Percentiles rank a stretch among this genome's conserved stretches.
phyloP scores from a whole-genome alignment of 2,113 vertebrate species.

The Aegypius monachus region DNA sequence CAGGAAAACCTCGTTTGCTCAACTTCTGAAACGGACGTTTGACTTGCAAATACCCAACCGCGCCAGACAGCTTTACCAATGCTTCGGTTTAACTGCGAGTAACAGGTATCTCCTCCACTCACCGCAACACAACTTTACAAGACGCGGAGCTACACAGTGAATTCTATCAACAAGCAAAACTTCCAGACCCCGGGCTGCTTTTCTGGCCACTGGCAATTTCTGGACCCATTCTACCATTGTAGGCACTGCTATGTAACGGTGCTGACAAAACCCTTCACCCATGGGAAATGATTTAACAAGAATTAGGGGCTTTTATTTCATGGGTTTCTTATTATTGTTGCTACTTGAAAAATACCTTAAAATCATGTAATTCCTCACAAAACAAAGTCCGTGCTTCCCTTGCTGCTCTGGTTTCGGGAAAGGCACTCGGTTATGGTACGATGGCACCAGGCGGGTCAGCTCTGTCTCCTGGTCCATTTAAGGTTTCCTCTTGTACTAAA shows the following conservation, averaged over 20 bases:
- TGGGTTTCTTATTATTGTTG: not conserved
- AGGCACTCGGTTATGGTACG: fast-evolving
- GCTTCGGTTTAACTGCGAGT: not conserved
- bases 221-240: fast-evolving
- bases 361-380: not conserved
- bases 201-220: not conserved
- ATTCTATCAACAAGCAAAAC: not conserved
- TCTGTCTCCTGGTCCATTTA: not conserved
- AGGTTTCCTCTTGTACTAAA: not conserved
- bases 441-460: not conserved
- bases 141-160: fast-evolving
- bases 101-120: not conserved
- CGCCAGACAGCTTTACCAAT: fast-evolving
- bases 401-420: not conserved
- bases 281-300: fast-evolving
- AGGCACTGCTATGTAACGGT: not conserved
- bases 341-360: not conserved
- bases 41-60: not conserved
- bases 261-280: not conserved
- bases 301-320: not conserved
- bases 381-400: not conserved
- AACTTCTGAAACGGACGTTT: not conserved
- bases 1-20: not conserved
- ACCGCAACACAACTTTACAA: fast-evolving
- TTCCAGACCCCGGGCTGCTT: not conserved